These are phyloP conservation scores for Lucinisca nassula DNA, from an alignment of 2,888 invertebrate species.

Conservation along the genomic window DNA sequence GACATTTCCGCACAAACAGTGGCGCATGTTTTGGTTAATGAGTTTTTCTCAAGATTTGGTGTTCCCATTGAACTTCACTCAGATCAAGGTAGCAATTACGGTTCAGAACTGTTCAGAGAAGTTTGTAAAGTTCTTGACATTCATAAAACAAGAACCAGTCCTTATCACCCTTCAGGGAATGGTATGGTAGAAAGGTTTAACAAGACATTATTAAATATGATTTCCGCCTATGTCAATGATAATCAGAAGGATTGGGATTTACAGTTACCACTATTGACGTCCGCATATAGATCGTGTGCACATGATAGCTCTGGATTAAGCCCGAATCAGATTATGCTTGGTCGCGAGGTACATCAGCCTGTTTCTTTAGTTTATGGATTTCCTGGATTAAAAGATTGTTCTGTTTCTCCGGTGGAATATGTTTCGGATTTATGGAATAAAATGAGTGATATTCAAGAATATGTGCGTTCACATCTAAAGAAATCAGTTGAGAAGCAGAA, in stretches of 20 bases:
- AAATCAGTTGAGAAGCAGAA: neutral
- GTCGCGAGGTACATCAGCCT: neutral
- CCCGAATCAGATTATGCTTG: neutral
- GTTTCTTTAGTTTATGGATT: neutral
- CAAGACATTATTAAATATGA: conserved; percentile 19
- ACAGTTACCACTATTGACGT: conserved; percentile 6
- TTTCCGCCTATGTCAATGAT: conserved; percentile 23
- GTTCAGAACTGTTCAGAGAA: neutral
- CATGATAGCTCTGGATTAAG: conserved; percentile 15
- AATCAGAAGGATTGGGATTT: conserved; percentile 34
- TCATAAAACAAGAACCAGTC: neutral
- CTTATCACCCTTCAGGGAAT: conserved; percentile 22
- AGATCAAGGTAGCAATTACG: neutral
- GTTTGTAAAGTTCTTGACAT: neutral
- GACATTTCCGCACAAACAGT: conserved; percentile 55
- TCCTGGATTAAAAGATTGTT: neutral
- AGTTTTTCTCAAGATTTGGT: neutral
- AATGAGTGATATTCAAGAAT: neutral
- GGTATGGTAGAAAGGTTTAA: conserved; percentile 19
- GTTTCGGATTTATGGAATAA: neutral
- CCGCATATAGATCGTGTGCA: conserved; percentile 26
- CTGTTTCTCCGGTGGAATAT: neutral
- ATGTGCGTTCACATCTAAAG: neutral
- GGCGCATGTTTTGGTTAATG: neutral
- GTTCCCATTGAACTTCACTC: neutral